phyloP scores from a whole-genome alignment of 1,140 invertebrate genomes.

The Heliconius hermathena region DNA sequence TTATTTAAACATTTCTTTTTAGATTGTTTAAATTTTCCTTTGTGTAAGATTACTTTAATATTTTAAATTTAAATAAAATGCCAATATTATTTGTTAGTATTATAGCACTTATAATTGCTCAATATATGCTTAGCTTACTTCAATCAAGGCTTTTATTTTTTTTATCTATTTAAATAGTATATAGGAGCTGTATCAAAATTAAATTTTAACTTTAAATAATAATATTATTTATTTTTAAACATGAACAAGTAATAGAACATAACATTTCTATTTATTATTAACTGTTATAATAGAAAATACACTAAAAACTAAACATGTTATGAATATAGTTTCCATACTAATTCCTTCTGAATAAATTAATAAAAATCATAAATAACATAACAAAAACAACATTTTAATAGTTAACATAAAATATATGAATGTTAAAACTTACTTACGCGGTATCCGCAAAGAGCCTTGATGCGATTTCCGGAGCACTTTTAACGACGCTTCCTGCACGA shows the following conservation, averaged over 20 bases:
- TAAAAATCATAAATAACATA: background rate
- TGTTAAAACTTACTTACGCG: slow-evolving; percentile 20
- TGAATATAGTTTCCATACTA: background rate
- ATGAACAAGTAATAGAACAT: too few relatives aligned
- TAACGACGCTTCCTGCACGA: slow-evolving; percentile 66
- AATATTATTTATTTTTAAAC: too few relatives aligned
- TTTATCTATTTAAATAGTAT: too few relatives aligned
- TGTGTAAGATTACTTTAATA: background rate
- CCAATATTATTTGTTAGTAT: background rate
- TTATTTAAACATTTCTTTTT: slow-evolving; percentile 37
- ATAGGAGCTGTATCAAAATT: too few relatives aligned
- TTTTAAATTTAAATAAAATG: background rate
- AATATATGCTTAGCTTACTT: too few relatives aligned
- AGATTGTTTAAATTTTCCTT: slow-evolving; percentile 22
- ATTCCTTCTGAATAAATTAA: background rate
- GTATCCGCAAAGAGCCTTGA: slow-evolving; percentile 68
- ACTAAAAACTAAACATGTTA: too few relatives aligned
- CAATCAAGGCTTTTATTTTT: too few relatives aligned
- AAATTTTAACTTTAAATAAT: too few relatives aligned
- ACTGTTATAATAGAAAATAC: background rate
- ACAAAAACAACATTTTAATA: background rate
- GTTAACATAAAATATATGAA: background rate
- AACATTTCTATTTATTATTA: too few relatives aligned
- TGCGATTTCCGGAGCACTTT: slow-evolving; percentile 74
- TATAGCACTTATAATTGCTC: background rate